Conservation (phyloP, 2,113 vertebrate genomes). For the Antechinus stuartii region DNA sequence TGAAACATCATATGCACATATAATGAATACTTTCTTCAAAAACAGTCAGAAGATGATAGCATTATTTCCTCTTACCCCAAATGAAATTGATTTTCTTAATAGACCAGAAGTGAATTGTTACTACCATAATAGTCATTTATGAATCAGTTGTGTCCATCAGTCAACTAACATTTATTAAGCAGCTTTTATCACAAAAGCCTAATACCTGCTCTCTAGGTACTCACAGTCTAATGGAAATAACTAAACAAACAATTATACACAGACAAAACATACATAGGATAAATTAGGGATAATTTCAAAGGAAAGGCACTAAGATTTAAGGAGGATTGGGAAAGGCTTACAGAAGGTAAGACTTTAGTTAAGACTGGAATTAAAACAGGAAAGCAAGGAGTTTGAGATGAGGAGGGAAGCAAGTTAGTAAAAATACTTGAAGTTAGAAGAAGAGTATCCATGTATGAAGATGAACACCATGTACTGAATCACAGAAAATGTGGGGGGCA, state of each 20-base stretch:
- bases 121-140: background rate
- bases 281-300: background rate
- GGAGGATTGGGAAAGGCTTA: background rate
- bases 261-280: background rate
- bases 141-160: background rate
- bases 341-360: background rate
- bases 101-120: background rate
- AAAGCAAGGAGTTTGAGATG: background rate
- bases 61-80: background rate
- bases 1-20: background rate
- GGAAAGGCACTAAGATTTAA: background rate
- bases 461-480: background rate
- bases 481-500: background rate
- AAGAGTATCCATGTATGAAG: background rate
- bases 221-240: background rate
- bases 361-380: background rate
- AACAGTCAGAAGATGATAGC: background rate
- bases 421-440: background rate
- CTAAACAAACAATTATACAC: background rate
- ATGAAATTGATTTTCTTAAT: background rate
- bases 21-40: background rate
- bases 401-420: background rate
- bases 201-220: background rate
- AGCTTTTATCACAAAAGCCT: background rate
- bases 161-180: background rate